These are phyloP conservation scores for Clitarchus hookeri DNA, from an alignment of 2,888 invertebrate species.

Conservation along the genomic window DNA sequence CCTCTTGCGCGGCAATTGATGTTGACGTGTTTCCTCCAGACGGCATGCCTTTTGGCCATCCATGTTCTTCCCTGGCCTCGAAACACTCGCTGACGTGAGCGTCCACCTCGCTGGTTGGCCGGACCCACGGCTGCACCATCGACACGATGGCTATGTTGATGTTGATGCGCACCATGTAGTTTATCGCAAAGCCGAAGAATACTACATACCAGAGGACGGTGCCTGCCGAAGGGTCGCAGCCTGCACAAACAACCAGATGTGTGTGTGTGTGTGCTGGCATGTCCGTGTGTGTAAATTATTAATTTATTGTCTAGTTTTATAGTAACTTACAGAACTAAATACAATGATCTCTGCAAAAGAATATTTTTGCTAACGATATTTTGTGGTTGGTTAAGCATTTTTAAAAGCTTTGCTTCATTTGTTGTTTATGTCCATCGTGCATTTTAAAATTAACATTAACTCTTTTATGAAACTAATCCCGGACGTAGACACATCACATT, in stretches of 20 bases:
- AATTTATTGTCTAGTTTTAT: no score
- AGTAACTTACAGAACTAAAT: no score
- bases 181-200: conserved; percentile 69
- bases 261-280: no score
- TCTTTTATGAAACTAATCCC: no score
- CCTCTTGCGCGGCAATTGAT: neutral
- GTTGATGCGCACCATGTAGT: conserved; percentile 71
- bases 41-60: neutral
- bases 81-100: conserved; percentile 30
- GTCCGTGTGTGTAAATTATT: no score
- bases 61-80: conserved; percentile 15
- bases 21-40: neutral
- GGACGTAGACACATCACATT: no score
- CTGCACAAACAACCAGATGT: conserved; percentile 28
- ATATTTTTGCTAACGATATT: no score
- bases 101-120: neutral
- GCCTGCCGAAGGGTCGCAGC: conserved; percentile 50
- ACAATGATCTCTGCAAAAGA: no score
- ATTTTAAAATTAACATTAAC: no score
- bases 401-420: no score
- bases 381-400: no score
- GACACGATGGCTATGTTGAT: conserved; percentile 70
- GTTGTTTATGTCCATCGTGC: no score
- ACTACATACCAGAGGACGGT: conserved; percentile 66
- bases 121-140: conserved; percentile 58